Conservation (phyloP, 2,113 vertebrate genomes). For the Malurus cyaneus region DNA sequence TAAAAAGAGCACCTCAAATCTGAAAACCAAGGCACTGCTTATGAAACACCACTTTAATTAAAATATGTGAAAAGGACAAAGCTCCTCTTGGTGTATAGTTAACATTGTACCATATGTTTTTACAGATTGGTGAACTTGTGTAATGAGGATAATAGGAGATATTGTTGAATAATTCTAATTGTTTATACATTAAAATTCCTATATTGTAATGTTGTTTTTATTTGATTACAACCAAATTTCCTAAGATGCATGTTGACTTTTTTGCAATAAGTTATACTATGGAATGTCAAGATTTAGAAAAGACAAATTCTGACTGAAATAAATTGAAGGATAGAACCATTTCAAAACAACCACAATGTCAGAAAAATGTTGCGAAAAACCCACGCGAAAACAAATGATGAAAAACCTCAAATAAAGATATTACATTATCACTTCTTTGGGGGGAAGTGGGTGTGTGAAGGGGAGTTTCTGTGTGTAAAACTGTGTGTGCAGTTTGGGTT, state of each 20-base stretch:
- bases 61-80: constrained; percentile 81
- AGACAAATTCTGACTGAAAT: constrained; percentile 71
- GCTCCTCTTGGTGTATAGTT: constrained; percentile 80
- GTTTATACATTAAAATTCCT: constrained; percentile 99
- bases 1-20: background rate
- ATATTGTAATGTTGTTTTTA: constrained; percentile 99
- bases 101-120: constrained; percentile 89
- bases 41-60: constrained; percentile 1
- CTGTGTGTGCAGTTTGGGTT: too few species aligned
- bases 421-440: constrained; percentile 74
- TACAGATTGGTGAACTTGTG: constrained; percentile 89
- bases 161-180: constrained; percentile 99
- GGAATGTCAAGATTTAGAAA: constrained; percentile 83
- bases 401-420: too few species aligned
- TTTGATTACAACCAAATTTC: constrained; percentile 96
- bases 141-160: constrained; percentile 88
- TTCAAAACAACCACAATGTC: constrained; percentile 82
- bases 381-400: too few species aligned
- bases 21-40: constrained; percentile 1
- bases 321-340: constrained; percentile 80
- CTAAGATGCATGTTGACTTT: constrained; percentile 98
- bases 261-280: constrained; percentile 92
- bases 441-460: background rate
- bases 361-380: too few species aligned
- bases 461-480: background rate